phyloP scores from a whole-genome alignment of 2,797 vertebrate species.

The Amblyraja radiata region DNA sequence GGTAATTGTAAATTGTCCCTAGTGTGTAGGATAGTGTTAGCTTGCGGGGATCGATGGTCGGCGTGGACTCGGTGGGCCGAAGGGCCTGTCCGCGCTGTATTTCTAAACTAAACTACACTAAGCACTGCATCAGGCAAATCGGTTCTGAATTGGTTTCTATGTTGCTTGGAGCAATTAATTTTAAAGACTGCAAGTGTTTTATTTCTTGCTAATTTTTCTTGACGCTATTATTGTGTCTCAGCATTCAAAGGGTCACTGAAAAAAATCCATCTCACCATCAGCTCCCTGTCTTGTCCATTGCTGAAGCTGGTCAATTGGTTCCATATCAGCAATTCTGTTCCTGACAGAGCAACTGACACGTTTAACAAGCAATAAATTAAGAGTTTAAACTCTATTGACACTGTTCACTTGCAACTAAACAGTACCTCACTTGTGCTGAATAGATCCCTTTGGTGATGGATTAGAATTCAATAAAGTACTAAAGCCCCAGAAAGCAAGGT shows the following conservation, averaged over 20 bases:
- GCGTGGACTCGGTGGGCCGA: too few relatives aligned
- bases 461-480: constrained; percentile 51
- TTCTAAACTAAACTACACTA: too few relatives aligned
- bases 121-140: background rate
- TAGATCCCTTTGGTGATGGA: constrained; percentile 50
- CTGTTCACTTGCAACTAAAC: constrained; percentile 40
- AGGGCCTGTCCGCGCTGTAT: too few relatives aligned
- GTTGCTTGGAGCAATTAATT: background rate
- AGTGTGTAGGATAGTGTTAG: too few relatives aligned
- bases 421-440: constrained; percentile 41
- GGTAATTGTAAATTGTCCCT: too few relatives aligned
- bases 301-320: constrained; percentile 8
- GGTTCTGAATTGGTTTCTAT: background rate
- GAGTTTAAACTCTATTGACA: constrained; percentile 45
- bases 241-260: constrained; percentile 27
- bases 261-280: background rate
- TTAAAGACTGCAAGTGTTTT: background rate
- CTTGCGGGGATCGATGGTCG: too few relatives aligned
- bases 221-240: background rate
- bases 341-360: constrained; percentile 42
- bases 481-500: background rate
- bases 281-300: background rate
- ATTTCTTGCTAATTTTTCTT: background rate
- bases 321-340: constrained; percentile 40
- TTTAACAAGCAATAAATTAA: constrained; percentile 50